Evolutionary conservation across 2,113 vertebrate species (phyloP).

Genomic region (Labrus mixtus): DNA sequence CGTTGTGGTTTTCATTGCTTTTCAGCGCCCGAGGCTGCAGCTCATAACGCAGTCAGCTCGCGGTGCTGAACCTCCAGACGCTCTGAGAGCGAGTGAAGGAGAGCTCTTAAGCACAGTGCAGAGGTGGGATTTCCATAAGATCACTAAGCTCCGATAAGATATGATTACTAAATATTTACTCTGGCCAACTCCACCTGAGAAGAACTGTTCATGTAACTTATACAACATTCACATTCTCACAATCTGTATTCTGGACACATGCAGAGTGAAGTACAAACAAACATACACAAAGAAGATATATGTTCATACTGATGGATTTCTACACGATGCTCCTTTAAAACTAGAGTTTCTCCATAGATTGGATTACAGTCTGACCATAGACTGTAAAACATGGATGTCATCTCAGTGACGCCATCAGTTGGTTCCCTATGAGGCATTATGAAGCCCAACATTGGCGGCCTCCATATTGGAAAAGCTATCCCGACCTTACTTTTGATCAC

Average conservation of each 20-base stretch:
- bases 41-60: slow-evolving; percentile 8
- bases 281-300: background rate
- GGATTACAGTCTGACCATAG: too few relatives aligned
- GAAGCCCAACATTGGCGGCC: too few relatives aligned
- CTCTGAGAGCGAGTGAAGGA: background rate
- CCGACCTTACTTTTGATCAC: too few relatives aligned
- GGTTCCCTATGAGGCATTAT: too few relatives aligned
- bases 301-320: too few relatives aligned
- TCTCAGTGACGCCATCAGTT: too few relatives aligned
- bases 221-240: background rate
- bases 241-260: background rate
- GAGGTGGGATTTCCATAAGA: background rate
- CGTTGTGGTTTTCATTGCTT: background rate
- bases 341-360: too few relatives aligned
- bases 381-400: too few relatives aligned
- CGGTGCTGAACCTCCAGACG: background rate
- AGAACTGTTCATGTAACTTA: background rate
- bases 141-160: background rate
- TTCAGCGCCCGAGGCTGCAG: background rate
- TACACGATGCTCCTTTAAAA: background rate
- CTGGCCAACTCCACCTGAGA: background rate
- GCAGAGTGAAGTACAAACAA: background rate
- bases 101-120: slow-evolving; percentile 7
- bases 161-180: slow-evolving; percentile 1
- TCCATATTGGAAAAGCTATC: too few relatives aligned